These are phyloP conservation scores for Machimus rusticus DNA, from an alignment of 2,888 invertebrate species.

Conservation along the genomic window DNA sequence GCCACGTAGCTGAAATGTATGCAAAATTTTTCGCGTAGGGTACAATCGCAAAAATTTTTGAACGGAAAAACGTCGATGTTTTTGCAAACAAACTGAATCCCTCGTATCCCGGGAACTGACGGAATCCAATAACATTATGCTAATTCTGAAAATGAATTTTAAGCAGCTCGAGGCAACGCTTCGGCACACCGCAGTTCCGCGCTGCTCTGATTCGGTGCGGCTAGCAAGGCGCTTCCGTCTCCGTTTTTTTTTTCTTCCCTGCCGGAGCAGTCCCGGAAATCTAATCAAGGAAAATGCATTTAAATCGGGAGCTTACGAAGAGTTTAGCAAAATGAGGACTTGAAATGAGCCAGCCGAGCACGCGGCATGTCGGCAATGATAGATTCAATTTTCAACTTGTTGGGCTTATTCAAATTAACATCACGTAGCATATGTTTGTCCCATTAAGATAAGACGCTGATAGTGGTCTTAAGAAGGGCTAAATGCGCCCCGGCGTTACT, in stretches of 20 bases:
- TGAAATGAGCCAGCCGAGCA: background rate
- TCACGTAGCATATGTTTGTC: constrained; percentile 48
- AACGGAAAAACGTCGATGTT: constrained; percentile 21
- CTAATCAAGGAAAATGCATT: constrained; percentile 45
- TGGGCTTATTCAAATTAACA: constrained; percentile 47
- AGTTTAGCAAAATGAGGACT: constrained; percentile 24
- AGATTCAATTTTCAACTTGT: constrained; percentile 48
- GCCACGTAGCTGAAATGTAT: background rate
- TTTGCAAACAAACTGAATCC: constrained; percentile 40
- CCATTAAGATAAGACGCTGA: constrained; percentile 47
- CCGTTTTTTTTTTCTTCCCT: constrained; percentile 4
- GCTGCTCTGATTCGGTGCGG: background rate
- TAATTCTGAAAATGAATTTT: constrained; percentile 46
- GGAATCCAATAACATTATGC: constrained; percentile 48
- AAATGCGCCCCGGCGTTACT: background rate
- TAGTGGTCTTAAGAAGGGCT: constrained; percentile 24
- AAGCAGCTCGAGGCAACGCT: constrained; percentile 29
- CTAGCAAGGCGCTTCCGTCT: constrained; percentile 14
- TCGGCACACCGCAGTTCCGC: background rate
- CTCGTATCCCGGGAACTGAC: constrained; percentile 18
- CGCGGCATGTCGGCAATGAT: constrained; percentile 17
- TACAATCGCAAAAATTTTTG: constrained; percentile 22
- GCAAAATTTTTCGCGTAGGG: background rate
- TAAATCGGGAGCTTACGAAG: constrained; percentile 43
- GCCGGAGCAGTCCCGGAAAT: constrained; percentile 23